Base-by-base conservation (phyloP, 2,113 vertebrate genomes). In the Triplophysa rosa region DNA sequence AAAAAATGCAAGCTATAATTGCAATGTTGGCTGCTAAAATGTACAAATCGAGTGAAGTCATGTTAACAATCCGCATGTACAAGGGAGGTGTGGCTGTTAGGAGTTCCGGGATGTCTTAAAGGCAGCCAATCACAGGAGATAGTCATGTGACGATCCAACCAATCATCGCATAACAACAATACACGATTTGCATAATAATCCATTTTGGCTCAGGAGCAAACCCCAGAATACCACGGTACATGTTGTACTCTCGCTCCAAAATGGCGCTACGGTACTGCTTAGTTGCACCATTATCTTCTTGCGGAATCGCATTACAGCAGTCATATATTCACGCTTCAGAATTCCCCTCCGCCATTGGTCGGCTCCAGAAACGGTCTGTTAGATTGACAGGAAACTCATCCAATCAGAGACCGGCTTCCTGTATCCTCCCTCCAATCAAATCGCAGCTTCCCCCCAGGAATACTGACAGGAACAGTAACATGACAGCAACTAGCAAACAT, bases 401-500 rank as follows among this genome's bases (percentile, higher is more conserved):
- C 67, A 65, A 71, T 52, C 12, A 79, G 59, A 71, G 21, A 11
- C n/a, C 8, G 4, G 59, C 59, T 64, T 79, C 42, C 59, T 52
- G n/a, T 29, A 5, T 17, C 24, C 26, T 23, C 17, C 17, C n/a
- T 33, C 74, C 70, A 79, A 75, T 76, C 4, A 29, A 19, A 14
- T 23, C 5, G 1, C 14, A 8, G 52, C 9, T 33, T 54, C 33
- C 1, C 47, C 1, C 23, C 17, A n/a, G 16, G 24, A 24, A 54
- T 4, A 2, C 10, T n/a, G 24, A 54, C 40, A 54, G 67, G 40
- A 24, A 58, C 71, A 76, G 78, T 71, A 84, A 84, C 80, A 72
- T 84, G 83, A 84, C 83, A 77, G 83, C 75, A 61, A 40, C 47
- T 77, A 77, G 56, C 75, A 47, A 69, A 73, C 82, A 52, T 80